Base-by-base conservation (phyloP, 2,888 invertebrate genomes). In the Altica lythri region DNA sequence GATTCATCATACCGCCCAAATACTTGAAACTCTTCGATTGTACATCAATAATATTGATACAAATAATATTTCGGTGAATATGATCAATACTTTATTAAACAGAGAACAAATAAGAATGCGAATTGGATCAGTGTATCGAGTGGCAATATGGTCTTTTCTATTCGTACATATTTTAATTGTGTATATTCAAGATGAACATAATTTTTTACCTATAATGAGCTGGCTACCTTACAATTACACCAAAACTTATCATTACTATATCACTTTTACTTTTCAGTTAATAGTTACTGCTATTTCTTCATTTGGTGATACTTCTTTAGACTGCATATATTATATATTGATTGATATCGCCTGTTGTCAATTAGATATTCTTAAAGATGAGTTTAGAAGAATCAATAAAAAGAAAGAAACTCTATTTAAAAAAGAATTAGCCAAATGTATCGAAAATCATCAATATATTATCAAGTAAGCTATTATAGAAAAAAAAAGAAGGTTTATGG, bases 141-240 rank as follows among this genome's bases (percentile, higher is more conserved):
- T 17, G 2, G 2, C 9, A 8, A 9, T 44, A 6, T 8, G 14
- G 2, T 13, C 16, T 13, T 44, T 29, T 16, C 4, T 44, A 4
- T 1, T 44, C 5, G n/a, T 17, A 9, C 29, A 29, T 10, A 18
- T 29, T 9, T 13, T 16, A 1, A 44, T 44, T 12, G 27, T 29
- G 3, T 44, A 27, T 10, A 5, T 44, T 4, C 9, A 1, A 6
- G 12, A n/a, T 1, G n/a, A 44, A 4, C 27, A 14, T 1, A 29
- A 29, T 1, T n/a, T 30, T 44, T 29, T 44, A 1, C 44, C 44
- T 5, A 8, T 44, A 6, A 10, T 30, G 10, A 17, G 18, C 9
- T 44, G 44, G 44, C 5, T 17, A 12, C 44, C 44, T 16, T 44
- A 44, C 18, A 29, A 44, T 30, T 5, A 25, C 9, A 30, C n/a